Conservation (phyloP, 2,888 invertebrate species). For the Tiphia femorata region DNA sequence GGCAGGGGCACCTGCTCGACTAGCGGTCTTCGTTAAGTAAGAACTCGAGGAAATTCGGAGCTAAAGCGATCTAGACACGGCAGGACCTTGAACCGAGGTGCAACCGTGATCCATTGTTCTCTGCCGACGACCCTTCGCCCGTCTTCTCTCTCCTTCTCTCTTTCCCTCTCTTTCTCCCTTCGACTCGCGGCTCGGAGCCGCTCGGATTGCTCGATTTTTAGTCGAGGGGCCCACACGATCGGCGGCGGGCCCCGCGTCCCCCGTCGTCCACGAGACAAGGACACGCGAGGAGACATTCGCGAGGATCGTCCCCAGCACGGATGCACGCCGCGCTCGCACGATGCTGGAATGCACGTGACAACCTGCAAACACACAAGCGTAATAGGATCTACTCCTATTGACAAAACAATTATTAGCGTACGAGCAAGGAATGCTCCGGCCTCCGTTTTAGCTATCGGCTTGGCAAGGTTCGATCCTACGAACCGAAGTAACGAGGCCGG, state of each 20-base stretch:
- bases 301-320: no score
- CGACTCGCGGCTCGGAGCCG: slow-evolving; percentile 1
- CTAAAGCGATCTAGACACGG: slow-evolving; percentile 37
- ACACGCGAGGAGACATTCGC: not conserved
- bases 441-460: no score
- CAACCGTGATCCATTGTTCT: slow-evolving; percentile 49
- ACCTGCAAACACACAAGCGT: no score
- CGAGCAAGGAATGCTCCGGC: no score
- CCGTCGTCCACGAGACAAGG: slow-evolving; percentile 33
- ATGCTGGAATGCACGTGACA: no score
- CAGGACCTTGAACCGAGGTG: slow-evolving; percentile 47
- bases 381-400: no score
- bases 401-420: no score
- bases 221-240: slow-evolving; percentile 35
- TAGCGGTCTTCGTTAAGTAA: slow-evolving; percentile 33
- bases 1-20: slow-evolving; percentile 25
- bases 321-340: no score
- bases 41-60: slow-evolving; percentile 31
- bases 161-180: slow-evolving; percentile 11
- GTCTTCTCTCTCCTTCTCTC: slow-evolving; percentile 24
- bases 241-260: slow-evolving; percentile 29
- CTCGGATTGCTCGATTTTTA: slow-evolving; percentile 49
- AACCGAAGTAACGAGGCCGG: no score
- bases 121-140: slow-evolving; percentile 50
- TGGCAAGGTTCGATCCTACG: no score